Conservation (phyloP, 2,888 invertebrate species). For the Ernsta delagoae region DNA sequence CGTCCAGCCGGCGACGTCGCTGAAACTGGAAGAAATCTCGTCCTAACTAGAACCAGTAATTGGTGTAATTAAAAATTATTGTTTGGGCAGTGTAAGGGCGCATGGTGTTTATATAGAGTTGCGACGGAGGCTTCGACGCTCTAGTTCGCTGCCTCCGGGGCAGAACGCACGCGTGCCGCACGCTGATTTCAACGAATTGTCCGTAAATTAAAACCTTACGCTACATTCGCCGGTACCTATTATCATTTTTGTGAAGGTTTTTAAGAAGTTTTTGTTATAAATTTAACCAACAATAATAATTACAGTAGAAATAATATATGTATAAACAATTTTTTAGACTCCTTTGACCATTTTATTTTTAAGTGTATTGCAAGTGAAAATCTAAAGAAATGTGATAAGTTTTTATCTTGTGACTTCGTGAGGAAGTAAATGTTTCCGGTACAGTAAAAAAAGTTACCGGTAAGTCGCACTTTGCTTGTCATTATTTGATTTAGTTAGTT, state of each 20-base stretch:
- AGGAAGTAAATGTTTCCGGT: constrained; percentile 39
- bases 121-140: constrained; percentile 61
- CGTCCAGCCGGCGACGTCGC: constrained; percentile 43
- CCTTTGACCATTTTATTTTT: not conserved
- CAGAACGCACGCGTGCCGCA: constrained; percentile 56
- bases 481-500: constrained; percentile 34
- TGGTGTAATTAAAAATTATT: constrained; percentile 71
- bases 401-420: constrained; percentile 42
- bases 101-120: constrained; percentile 62
- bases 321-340: not conserved
- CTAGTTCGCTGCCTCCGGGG: no score
- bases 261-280: no score
- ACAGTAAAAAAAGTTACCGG: constrained; percentile 39
- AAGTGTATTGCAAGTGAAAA: constrained; percentile 40
- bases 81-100: constrained; percentile 62
- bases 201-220: constrained; percentile 19
- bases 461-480: constrained; percentile 35
- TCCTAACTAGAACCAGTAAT: constrained; percentile 74
- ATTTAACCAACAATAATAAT: no score
- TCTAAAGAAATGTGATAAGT: constrained; percentile 44
- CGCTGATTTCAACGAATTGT: no score
- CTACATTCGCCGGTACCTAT: not conserved
- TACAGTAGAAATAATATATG: not conserved
- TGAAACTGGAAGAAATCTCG: constrained; percentile 75
- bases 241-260: no score